Base-by-base conservation (phyloP, 1,140 invertebrate genomes). In the Zeugodacus cucurbitae region DNA sequence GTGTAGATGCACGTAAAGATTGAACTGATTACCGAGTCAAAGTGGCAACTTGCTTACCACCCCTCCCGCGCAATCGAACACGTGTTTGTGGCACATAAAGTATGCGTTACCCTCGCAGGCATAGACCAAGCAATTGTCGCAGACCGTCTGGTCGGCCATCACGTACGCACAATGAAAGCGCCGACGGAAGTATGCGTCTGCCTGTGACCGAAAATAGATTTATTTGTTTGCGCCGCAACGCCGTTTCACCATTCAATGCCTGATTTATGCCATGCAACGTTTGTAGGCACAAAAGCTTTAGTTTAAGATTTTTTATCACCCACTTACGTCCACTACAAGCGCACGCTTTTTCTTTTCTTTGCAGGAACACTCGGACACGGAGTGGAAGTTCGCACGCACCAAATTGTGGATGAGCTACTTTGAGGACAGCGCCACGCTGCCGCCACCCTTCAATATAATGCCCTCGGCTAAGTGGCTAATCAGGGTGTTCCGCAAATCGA, bases 361-460 rank as follows among this genome's bases (percentile, higher is more conserved):
- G 1, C 90, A 97, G 97, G 96, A 97, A 93, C 96, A 97, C 91
- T 96, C 97, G 0, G 97, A 98, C 91, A 96, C 96, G 0, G 97
- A 98, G 94, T 98, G 97, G 97, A 98, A 98, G 94, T 98, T 98
- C 93, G 97, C 97, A 0, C 94, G 97, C 86, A 97, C 96, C 48
- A 97, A 97, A 93, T 92, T 98, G 6, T 98, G 97, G 97, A 96
- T 98, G 94, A 97, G 96, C 89, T 98, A 97, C 92, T 98, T 98
- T 94, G 97, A 98, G 91, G 97, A 98, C 90, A 96, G 96, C 34
- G 95, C 96, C 5, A 98, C 97, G 0, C 93, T 98, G 32, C 97
- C 97, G 1, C 96, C 95, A 14, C 97, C 97, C 4, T 98, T 98
- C 92, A 98, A 98, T 92, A 96, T 98, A 20, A 94, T 98, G 62